Base-by-base conservation (phyloP, 2,888 invertebrate genomes). In the Tridacna crocea region DNA sequence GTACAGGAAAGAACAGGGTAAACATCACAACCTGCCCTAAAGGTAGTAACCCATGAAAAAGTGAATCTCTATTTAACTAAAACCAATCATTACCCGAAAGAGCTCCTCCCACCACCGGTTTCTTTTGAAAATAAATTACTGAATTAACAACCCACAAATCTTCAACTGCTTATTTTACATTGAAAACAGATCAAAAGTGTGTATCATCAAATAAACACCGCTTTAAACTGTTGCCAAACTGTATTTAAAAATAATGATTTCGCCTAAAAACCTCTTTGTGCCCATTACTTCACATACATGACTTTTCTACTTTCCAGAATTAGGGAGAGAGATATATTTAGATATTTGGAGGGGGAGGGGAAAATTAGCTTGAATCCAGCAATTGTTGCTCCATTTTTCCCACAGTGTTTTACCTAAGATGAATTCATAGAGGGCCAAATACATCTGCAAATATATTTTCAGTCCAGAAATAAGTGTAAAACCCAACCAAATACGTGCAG, bases 101-200 rank as follows among this genome's bases (percentile, higher is more conserved):
- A 26, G 51, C 78, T 70, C 82, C 82, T 22, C 82, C 82, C 75
- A 46, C 36, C 51, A 24, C 61, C 65, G 66, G 72, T 72, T 82
- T 72, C 77, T 72, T 81, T 82, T 82, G 82, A 82, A 77, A 82
- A 74, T 48, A 78, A 82, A 82, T 82, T 82, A 70, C 77, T 47
- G 46, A 75, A 82, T 82, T 75, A 78, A 78, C 77, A 55, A 75
- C 77, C 61, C 55, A 75, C 72, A 82, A 82, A 82, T 82, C 77
- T 82, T 82, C 77, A 75, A 75, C 74, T 78, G 77, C 58, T 78
- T 75, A 75, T 51, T 74, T 82, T 72, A 65, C 78, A 78, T 77
- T 77, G 55, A 74, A 61, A 72, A 72, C 60, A 78, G 75, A 79
- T 75, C 79, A 70, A 75, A 61, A 75, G 68, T 46, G 47, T 68